A percentile compares a stretch with the other conserved stretches of the same genome.
Conservation (phyloP, 2,113 vertebrate species). For the Dendrocopos noguchii region DNA sequence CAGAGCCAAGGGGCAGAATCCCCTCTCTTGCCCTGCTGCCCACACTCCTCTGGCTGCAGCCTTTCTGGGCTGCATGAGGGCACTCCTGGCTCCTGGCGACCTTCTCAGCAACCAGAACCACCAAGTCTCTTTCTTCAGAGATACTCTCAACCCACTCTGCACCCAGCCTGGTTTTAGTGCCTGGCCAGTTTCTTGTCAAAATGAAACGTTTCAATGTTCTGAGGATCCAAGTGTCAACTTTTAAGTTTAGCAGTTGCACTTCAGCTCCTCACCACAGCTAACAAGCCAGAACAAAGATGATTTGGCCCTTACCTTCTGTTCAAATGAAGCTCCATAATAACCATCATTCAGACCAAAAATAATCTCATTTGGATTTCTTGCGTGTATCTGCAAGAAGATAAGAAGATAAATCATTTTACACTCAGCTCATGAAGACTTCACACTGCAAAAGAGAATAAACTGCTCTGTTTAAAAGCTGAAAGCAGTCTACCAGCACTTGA, state of each 20-base stretch:
- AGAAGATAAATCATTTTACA: not conserved
- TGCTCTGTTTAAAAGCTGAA: not conserved
- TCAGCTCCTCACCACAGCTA: not conserved
- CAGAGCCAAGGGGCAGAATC: too few species aligned
- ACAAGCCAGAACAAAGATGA: not conserved
- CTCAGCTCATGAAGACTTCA: not conserved
- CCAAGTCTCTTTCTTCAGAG: too few species aligned
- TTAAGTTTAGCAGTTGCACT: not conserved
- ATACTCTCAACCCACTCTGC: too few species aligned
- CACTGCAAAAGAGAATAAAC: not conserved
- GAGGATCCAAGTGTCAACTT: not conserved
- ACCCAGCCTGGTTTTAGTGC: too few species aligned
- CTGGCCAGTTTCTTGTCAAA: not conserved
- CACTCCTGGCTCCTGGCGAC: too few species aligned
- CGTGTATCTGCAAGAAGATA: constrained; percentile 86
- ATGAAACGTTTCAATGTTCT: not conserved
- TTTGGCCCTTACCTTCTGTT: constrained; percentile 87
- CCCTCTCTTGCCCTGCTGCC: too few species aligned
- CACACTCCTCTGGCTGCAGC: too few species aligned
- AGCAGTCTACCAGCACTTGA: not conserved
- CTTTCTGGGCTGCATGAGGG: too few species aligned
- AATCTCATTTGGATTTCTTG: constrained; percentile 95
- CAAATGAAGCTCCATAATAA: constrained; percentile 95
- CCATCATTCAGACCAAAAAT: constrained; percentile 98
- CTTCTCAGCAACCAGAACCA: too few species aligned